Base-by-base conservation (phyloP, 2,113 vertebrate genomes). In the Misgurnus anguillicaudatus region DNA sequence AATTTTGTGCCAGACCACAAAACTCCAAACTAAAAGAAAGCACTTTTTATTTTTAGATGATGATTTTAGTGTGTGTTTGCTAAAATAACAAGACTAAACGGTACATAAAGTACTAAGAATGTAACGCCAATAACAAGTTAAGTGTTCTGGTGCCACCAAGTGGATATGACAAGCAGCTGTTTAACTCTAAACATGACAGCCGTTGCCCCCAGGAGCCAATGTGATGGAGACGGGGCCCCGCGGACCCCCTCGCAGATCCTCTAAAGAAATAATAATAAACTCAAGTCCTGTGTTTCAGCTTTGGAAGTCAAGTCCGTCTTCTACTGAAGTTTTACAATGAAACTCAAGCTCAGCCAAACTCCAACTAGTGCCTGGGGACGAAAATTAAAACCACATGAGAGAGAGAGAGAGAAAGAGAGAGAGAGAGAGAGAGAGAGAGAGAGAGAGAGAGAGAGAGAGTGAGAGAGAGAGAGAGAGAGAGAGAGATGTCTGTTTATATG, bases 331-430 rank as follows among this genome's bases (percentile, higher is more conserved):
- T 72, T 72, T 75, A 31, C 73, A 58, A 77, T 73, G 82, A 80
- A 83, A 80, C 82, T 58, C 42, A 83, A 80, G 74, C 42, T 78
- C 83, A 84, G 85, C 87, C 87, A 89, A 83, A 83, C 82, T 78
- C 82, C 83, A 84, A 85, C 79, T 80, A 16, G 85, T 77, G 81
- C 84, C 82, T 69, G 77, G 80, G 87, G 88, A 89, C 83, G 88
- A 87, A 92, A 92, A 93, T 93, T 86, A 91, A 87, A 89, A 91
- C 89, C 91, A 93, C 82, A 92, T 91, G 82, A 80, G 77, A 77
- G 73, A 41, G 77, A 13, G n/a, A 55, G 58, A 42, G 65, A 64
- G 53, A 36, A 64, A 63, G 58, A 47, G 63, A n/a, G 70, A 74
- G 77, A 58, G 64, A 67, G 38, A 57, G 9, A 64, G 60, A 63